Base-by-base conservation (phyloP, 2,888 invertebrate species). In the Agonum fuliginosum region DNA sequence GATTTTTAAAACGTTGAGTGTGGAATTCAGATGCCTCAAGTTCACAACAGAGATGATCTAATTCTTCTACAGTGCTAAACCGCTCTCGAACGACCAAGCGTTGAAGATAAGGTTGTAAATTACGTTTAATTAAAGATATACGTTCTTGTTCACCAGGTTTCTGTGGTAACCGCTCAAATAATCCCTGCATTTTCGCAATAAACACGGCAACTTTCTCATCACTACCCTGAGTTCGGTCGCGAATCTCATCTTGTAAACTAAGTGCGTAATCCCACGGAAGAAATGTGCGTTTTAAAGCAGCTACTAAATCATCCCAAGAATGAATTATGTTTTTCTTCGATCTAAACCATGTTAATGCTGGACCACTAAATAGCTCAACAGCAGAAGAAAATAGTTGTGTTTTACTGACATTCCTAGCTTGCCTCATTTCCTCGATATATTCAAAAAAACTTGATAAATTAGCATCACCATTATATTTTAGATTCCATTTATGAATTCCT, bases 271-370 rank as follows among this genome's bases (percentile, higher is more conserved):
- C 79, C 4, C 24, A 10, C 1, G 81, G 80, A 12, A 80, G 70
- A 65, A 80, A 81, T 24, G 80, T 69, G 30, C 24, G n/a, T 27
- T 46, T 67, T 6, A 80, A 30, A 4, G 27, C 27, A 3, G 8
- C 10, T 1, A 72, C 78, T 34, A 81, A 27, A 1, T 77, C 74
- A 14, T 62, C 27, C 81, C 80, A 81, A 14, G 43, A 48, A 6
- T 3, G 79, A 34, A 2, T n/a, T n/a, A 34, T 22, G 6, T 14
- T 69, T 76, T 37, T 77, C 46, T 8, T 81, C 78, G 1, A n/a
- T n/a, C 81, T 17, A 46, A 75, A 82, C 81, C 82, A 82, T 3
- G 80, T 78, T 0, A 80, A 54, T 5, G 81, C 82, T 3, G 72
- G 41, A 20, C 80, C 81, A 6, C 34, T 24, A 74, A 82, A 82